Base-by-base conservation (phyloP, 2,113 vertebrate genomes). In the Apteryx mantelli region DNA sequence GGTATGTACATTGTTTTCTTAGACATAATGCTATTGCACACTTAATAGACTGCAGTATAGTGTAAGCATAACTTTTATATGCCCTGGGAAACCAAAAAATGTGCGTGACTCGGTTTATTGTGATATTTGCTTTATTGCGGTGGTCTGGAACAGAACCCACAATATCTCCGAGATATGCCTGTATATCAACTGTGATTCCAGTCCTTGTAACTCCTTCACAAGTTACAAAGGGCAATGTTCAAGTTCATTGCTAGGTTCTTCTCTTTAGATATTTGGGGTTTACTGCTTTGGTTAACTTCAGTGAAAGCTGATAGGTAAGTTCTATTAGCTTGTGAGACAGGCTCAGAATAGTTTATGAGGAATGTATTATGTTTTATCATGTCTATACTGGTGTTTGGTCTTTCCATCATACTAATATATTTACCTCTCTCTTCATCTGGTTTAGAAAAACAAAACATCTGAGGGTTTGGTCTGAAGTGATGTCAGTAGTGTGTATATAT, bases 291-390 rank as follows among this genome's bases (percentile, higher is more conserved):
- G 8, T 89, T 91, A 76, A 52, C 38, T 75, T 52, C 52, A 66
- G 40, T 89, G 85, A 56, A 73, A 87, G 58, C 63, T 52, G 55
- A 25, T 44, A 32, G 34, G 5, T 34, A 44, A 16, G 7, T 50
- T 88, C 55, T 65, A 17, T 42, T 61, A 11, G 44, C 34, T 44
- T 52, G 24, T 85, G 58, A 82, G 52, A 38, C 38, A 82, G 26
- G 8, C 1, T 0, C 13, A 34, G 58, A 22, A 7, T 76, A 24
- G 63, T 50, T n/a, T 73, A 0, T 61, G 66, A 55, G 5, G 10
- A 52, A 56, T 66, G 5, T 55, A 24, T 60, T 82, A 64, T 2
- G 2, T 86, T 89, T 50, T 48, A 64, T 24, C 53, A 5, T 86
- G 76, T 81, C 55, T 80, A 5, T 74, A 56, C 44, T 44, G 11